phyloP scores from a whole-genome alignment of 1,140 invertebrate genomes.

The Halesus radiatus region DNA sequence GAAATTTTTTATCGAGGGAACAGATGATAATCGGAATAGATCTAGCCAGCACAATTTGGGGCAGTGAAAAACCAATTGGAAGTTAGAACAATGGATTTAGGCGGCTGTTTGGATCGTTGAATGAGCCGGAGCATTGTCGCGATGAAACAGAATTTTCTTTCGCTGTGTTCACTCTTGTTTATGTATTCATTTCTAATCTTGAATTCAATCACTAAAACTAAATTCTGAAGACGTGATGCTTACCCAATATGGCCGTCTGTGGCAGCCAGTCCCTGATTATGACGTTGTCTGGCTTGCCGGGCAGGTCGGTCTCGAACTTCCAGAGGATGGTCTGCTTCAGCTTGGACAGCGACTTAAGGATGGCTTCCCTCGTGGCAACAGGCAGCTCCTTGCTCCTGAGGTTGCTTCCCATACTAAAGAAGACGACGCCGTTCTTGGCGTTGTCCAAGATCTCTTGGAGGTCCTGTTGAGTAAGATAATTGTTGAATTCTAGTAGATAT shows the following conservation, averaged over 20 bases:
- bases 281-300: constrained; percentile 73
- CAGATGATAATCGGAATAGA: too few species aligned
- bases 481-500: too few species aligned
- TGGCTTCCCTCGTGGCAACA: constrained; percentile 61
- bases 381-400: constrained; percentile 68
- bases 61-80: too few species aligned
- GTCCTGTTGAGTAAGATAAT: constrained; percentile 57
- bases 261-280: constrained; percentile 78
- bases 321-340: constrained; percentile 76
- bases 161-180: too few species aligned
- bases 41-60: too few species aligned
- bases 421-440: constrained; percentile 73
- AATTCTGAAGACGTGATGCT: background rate
- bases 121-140: too few species aligned
- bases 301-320: constrained; percentile 76
- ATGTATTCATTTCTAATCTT: too few species aligned
- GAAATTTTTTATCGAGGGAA: too few species aligned
- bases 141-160: too few species aligned
- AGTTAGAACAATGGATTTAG: too few species aligned
- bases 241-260: constrained; percentile 75
- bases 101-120: too few species aligned
- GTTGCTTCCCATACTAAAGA: constrained; percentile 76
- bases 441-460: constrained; percentile 71
- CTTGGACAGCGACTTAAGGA: constrained; percentile 70
- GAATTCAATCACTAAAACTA: too few species aligned